These are phyloP conservation scores for Brachionus asplanchnoidis DNA, from an alignment of 1,140 invertebrate genomes.

Conservation along the genomic window DNA sequence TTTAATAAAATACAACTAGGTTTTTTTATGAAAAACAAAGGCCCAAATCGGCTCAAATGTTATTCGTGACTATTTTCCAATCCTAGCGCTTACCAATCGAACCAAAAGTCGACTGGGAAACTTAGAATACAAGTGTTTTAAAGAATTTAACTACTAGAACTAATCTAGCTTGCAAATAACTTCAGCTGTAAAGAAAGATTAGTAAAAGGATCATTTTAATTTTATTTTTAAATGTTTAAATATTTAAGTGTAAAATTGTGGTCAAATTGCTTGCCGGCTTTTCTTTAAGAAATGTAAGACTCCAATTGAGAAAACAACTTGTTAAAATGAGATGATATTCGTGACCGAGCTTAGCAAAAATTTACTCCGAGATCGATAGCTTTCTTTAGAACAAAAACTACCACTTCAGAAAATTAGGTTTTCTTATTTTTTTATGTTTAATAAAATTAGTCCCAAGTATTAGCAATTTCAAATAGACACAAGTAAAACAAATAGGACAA, in stretches of 20 bases:
- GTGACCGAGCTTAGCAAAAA: not conserved
- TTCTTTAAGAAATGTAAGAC: not conserved
- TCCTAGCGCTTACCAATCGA: not conserved
- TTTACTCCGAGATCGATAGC: not conserved
- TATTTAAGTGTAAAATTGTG: not conserved
- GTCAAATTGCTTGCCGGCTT: not conserved
- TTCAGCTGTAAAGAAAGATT: not conserved
- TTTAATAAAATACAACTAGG: not conserved
- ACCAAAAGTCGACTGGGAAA: not conserved
- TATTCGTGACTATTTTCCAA: not conserved
- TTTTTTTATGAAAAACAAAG: not conserved
- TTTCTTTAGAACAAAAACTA: not conserved
- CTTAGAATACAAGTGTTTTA: not conserved
- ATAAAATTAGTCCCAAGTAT: not conserved
- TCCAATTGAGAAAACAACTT: not conserved
- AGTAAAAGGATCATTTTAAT: not conserved
- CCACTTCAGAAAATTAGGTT: constrained; percentile 18
- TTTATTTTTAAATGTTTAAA: not conserved
- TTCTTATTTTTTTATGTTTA: not conserved
- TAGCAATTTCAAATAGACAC: not conserved
- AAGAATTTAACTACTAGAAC: not conserved
- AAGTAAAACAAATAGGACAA: constrained; percentile 17
- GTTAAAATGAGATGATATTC: not conserved
- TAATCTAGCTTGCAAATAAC: not conserved
- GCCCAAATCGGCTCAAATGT: not conserved